Evolutionary conservation across 2,797 vertebrate species (phyloP).

Genomic region (Chaetodon trifasciatus): DNA sequence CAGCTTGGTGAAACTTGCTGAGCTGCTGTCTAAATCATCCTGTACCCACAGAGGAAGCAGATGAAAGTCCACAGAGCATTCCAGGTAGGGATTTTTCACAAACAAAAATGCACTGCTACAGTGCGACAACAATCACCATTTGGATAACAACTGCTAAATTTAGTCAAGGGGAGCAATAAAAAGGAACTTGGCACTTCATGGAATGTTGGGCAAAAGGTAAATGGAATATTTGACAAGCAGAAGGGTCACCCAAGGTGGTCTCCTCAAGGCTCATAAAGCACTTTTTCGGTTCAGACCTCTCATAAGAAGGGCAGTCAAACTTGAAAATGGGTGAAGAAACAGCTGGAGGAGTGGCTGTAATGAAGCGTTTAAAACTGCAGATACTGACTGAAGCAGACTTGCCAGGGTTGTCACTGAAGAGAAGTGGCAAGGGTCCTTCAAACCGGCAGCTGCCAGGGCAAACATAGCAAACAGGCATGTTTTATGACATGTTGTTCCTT

Average conservation of each 20-base stretch:
- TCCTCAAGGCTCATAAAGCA: slow-evolving; percentile 50
- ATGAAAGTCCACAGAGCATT: slow-evolving; percentile 20
- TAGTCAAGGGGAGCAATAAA: slow-evolving; percentile 26
- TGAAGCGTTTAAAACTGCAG: slow-evolving; percentile 36
- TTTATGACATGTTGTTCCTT: slow-evolving; percentile 68
- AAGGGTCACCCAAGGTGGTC: slow-evolving; percentile 58
- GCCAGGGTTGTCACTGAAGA: slow-evolving; percentile 48
- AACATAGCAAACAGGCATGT: slow-evolving; percentile 66
- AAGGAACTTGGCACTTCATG: slow-evolving; percentile 36
- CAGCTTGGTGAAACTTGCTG: slow-evolving; percentile 6
- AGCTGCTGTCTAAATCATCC: slow-evolving; percentile 22
- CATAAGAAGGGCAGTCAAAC: slow-evolving; percentile 38
- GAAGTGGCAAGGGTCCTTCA: slow-evolving; percentile 38
- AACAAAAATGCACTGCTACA: background rate
- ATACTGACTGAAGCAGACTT: slow-evolving; percentile 35
- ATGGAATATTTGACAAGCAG: slow-evolving; percentile 63
- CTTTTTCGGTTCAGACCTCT: slow-evolving; percentile 32
- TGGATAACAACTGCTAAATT: slow-evolving; percentile 42
- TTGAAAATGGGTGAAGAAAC: slow-evolving; percentile 47
- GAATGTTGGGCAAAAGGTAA: slow-evolving; percentile 54
- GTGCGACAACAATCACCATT: slow-evolving; percentile 11
- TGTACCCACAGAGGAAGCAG: background rate
- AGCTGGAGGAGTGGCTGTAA: slow-evolving; percentile 32
- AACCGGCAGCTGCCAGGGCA: slow-evolving; percentile 44
- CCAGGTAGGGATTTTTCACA: slow-evolving; percentile 2